Evolutionary conservation across 2,113 vertebrate genomes (phyloP).

Genomic region (Poeciliopsis prolifica): DNA sequence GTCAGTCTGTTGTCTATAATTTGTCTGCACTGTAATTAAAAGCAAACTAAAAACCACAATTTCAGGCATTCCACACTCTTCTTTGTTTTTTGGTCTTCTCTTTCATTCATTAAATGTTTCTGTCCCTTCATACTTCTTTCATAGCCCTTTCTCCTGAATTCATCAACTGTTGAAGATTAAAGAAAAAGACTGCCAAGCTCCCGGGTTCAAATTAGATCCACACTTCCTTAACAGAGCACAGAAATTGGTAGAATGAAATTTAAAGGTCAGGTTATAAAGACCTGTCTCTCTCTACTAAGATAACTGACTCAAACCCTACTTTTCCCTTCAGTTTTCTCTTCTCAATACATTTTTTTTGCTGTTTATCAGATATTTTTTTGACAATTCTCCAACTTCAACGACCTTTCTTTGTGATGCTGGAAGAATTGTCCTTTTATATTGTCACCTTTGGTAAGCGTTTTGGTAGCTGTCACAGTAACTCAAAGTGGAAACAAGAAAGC

Average conservation of each 20-base stretch:
- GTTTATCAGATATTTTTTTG: constrained; percentile 4
- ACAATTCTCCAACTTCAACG: constrained; percentile 29
- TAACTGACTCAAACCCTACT: neutral
- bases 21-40: constrained; percentile 43
- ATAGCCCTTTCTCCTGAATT: constrained; percentile 49
- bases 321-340: constrained; percentile 6
- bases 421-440: neutral
- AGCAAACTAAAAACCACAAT: constrained; percentile 25
- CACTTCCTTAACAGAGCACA: constrained; percentile 77
- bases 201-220: constrained; percentile 77
- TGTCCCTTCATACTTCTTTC: constrained; percentile 16
- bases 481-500: no score
- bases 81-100: constrained; percentile 20
- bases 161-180: constrained; percentile 74
- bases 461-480: no score
- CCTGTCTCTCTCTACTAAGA: constrained; percentile 26
- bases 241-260: constrained; percentile 73
- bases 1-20: constrained; percentile 32
- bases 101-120: neutral
- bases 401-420: constrained; percentile 8
- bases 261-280: constrained; percentile 71
- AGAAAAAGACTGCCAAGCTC: constrained; percentile 67
- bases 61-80: constrained; percentile 6
- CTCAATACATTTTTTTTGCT: neutral
- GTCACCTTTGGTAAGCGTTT: neutral